Evolutionary conservation across 2,888 invertebrate genomes (phyloP).

Genomic region (Cyclophora punctaria): DNA sequence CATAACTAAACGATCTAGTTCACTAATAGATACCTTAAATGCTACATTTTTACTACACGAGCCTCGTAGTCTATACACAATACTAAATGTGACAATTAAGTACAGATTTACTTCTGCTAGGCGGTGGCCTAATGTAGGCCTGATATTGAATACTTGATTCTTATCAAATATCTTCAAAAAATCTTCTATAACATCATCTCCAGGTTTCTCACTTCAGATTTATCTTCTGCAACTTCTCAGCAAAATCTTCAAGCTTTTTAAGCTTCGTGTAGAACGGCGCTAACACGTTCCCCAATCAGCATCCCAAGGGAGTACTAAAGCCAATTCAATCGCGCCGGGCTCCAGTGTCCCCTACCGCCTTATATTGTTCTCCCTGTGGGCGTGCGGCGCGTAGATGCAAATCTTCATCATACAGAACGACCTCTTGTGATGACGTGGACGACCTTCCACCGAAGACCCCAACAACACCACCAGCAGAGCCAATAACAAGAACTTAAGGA

Average conservation of each 20-base stretch:
- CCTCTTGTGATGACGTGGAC: constrained; percentile 34
- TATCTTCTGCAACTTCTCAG: background rate
- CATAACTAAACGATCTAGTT: background rate
- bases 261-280: background rate
- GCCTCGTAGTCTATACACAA: constrained; percentile 19
- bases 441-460: constrained; percentile 26
- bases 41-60: background rate
- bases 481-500: constrained; percentile 34
- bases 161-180: no score
- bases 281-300: background rate
- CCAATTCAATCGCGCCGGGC: no score
- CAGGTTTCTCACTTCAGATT: background rate
- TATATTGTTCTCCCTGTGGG: constrained; percentile 26
- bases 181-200: no score
- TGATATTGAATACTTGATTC: constrained; percentile 1
- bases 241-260: background rate
- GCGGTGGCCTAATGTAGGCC: constrained; percentile 57
- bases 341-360: constrained; percentile 8
- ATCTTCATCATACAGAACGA: constrained; percentile 52
- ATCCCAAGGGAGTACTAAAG: no score
- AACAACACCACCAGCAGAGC: constrained; percentile 33
- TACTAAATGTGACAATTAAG: constrained; percentile 45
- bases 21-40: background rate
- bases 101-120: constrained; percentile 54
- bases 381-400: constrained; percentile 40